Evolutionary conservation across 2,113 vertebrate genomes (phyloP), one percentile per base, ranked within the genome.

Genomic region (Vidua macroura): DNA sequence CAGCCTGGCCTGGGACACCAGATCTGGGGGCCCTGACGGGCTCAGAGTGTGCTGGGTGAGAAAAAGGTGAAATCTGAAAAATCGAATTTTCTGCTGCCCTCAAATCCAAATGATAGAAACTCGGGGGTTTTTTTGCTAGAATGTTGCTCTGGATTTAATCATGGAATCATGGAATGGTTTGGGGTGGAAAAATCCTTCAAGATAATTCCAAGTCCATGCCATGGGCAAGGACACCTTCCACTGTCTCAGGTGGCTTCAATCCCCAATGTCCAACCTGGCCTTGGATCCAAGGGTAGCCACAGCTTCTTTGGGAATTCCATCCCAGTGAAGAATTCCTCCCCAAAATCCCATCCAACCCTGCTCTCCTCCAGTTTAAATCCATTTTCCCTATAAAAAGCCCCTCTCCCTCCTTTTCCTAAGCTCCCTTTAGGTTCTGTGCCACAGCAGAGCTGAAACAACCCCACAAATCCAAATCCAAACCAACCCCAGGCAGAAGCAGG

Each of bases 261-360:
- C 23, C 20, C 52, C 44, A 44, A 17, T 21, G 7, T 64, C 62
- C 72, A 51, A 0, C 20, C 72, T 79, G 73, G 33, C 19, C 46
- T 62, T 13, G 55, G 74, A 21, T 62, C 37, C 66, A 70, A 33
- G 20, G 48, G 20, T 37, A 48, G 15, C 44, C 70, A 4, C 43
- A 49, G 12, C 27, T 17, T 0, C 33, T 56, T 14, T 72, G 66
- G 49, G 11, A 15, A 63, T 1, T 8, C 64, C 20, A 15, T 28
- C 3, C 39, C 27, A 63, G n/a, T 5, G 4, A 53, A 4, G 19
- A 56, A 56, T 73, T 58, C 31, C 31, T 43, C 2, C 59, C 59
- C 17, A 22, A 16, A 0, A 43, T 66, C 43, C 30, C 27, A 18
- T 0, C 25, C 1, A 22, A 1, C 30, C n/a, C 58, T 18, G 13